phyloP scores from a whole-genome alignment of 2,888 invertebrate species.

The Scaptodrosophila latifasciaeformis region DNA sequence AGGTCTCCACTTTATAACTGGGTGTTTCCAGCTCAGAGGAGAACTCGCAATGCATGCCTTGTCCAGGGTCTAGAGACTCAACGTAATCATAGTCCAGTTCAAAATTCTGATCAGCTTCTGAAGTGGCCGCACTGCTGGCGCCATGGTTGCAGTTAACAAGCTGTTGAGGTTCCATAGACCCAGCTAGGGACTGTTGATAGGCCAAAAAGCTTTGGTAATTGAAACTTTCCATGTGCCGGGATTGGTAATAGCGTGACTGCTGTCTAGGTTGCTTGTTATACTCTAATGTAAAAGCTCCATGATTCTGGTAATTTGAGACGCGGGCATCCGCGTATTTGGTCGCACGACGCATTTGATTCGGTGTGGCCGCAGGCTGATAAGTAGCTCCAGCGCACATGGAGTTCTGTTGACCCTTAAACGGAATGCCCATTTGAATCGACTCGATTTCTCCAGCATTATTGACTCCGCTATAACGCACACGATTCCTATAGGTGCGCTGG shows the following conservation, averaged over 20 bases:
- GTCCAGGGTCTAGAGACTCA: no score
- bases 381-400: not conserved
- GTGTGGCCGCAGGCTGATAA: not conserved
- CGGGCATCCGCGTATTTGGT: slow-evolving; percentile 29
- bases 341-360: slow-evolving; percentile 22
- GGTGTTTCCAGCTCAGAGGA: slow-evolving; percentile 39
- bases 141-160: slow-evolving; percentile 13
- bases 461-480: slow-evolving; percentile 37
- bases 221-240: slow-evolving; percentile 29
- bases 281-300: not conserved
- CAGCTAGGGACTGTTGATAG: not conserved
- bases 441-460: not conserved
- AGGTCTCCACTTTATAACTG: slow-evolving; percentile 8
- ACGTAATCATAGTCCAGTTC: no score
- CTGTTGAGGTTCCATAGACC: not conserved
- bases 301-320: slow-evolving; percentile 17
- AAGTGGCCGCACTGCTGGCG: slow-evolving; percentile 32
- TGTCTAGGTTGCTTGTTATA: slow-evolving; percentile 20
- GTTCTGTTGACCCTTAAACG: not conserved
- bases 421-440: no score
- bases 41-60: not conserved
- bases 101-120: slow-evolving; percentile 7
- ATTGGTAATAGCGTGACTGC: slow-evolving; percentile 43
- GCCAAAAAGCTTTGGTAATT: not conserved
- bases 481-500: slow-evolving; percentile 50